phyloP scores from a whole-genome alignment of 2,888 invertebrate genomes.

The Strigamia maritima region DNA sequence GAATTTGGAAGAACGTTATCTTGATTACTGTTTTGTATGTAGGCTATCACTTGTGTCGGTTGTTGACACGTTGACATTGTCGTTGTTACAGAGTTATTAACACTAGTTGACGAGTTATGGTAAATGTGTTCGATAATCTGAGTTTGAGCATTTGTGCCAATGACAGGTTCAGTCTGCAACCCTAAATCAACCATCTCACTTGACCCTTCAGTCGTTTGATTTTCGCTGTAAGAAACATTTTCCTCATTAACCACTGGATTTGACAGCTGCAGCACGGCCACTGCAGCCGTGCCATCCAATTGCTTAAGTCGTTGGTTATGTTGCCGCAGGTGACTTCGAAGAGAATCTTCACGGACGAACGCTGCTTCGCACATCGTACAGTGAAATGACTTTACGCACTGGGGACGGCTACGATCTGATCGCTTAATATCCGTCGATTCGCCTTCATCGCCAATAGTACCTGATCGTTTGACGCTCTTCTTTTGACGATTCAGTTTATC shows the following conservation, averaged over 20 bases:
- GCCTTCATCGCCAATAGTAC: slow-evolving; percentile 42
- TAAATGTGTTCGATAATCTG: slow-evolving; percentile 40
- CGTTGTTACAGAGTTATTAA: not conserved
- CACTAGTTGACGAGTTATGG: slow-evolving; percentile 33
- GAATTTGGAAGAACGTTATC: slow-evolving; percentile 7
- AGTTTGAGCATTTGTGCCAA: not conserved
- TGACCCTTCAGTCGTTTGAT: not conserved
- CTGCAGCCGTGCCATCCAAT: not conserved
- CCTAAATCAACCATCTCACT: not conserved
- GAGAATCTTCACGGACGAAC: slow-evolving; percentile 54
- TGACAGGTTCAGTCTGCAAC: not conserved
- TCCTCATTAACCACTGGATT: slow-evolving; percentile 38
- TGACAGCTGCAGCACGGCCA: slow-evolving; percentile 35
- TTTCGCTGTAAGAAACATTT: not conserved
- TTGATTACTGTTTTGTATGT: not conserved
- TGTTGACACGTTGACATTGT: not conserved
- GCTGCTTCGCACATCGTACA: slow-evolving; percentile 51
- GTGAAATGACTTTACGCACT: slow-evolving; percentile 48
- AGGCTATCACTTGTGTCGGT: slow-evolving; percentile 17
- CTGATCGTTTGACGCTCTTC: not conserved
- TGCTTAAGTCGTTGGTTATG: slow-evolving; percentile 47
- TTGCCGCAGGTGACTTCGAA: slow-evolving; percentile 53
- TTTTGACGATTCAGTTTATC: slow-evolving; percentile 43
- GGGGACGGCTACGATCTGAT: slow-evolving; percentile 40
- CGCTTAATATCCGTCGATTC: slow-evolving; percentile 11